Evolutionary conservation across 2,113 vertebrate species (phyloP).

Genomic region (Pontoporia blainvillei): DNA sequence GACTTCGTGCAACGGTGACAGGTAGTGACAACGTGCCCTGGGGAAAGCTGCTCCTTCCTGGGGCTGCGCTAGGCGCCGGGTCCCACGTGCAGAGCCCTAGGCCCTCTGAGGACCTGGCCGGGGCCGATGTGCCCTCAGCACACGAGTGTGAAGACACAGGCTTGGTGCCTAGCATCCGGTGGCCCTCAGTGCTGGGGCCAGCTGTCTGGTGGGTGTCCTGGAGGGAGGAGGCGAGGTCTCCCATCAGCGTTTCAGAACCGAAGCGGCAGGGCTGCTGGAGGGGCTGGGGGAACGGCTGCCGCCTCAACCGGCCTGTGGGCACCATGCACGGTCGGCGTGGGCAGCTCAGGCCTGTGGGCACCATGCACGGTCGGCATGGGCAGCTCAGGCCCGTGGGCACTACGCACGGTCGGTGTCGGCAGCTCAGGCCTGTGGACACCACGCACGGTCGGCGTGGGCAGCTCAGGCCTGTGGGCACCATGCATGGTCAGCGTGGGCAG

Average conservation of each 20-base stretch:
- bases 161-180: not conserved
- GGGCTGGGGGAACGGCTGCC: not conserved
- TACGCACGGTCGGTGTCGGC: not conserved
- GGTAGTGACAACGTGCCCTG: not conserved
- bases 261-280: not conserved
- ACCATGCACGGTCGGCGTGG: not conserved
- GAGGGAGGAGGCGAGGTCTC: not conserved
- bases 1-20: not conserved
- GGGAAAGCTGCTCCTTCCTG: not conserved
- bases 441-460: fast-evolving
- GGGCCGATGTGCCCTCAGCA: not conserved
- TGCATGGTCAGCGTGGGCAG: not conserved
- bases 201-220: not conserved
- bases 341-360: not conserved
- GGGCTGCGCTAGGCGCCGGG: not conserved
- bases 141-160: not conserved
- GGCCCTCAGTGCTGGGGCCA: not conserved
- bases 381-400: not conserved
- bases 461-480: not conserved
- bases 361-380: fast-evolving
- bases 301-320: not conserved
- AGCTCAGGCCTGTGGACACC: not conserved
- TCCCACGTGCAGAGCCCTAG: not conserved
- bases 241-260: not conserved
- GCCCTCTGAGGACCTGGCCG: fast-evolving